Percentiles rank a stretch among this genome's conserved stretches.
phyloP scores from a whole-genome alignment of 2,113 vertebrate genomes.

The Ploceus nigricollis region DNA sequence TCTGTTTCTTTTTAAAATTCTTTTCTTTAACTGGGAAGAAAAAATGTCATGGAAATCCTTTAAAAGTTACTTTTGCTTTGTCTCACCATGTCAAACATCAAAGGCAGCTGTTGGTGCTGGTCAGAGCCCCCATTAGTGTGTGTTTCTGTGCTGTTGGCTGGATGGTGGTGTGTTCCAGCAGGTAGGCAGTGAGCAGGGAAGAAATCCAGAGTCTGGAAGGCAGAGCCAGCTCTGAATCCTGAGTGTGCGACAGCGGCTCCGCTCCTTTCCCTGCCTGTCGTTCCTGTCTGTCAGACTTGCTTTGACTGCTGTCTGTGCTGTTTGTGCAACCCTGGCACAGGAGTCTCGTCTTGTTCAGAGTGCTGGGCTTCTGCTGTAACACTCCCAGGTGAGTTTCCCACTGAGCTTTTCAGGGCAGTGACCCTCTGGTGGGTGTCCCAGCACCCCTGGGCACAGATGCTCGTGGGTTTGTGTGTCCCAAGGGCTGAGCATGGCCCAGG shows the following conservation, averaged over 20 bases:
- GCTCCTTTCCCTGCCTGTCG: not conserved
- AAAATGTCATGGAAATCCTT: not conserved
- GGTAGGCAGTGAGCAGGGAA: not conserved
- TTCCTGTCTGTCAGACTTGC: not conserved
- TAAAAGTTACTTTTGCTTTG: not conserved
- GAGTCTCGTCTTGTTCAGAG: rapidly evolving
- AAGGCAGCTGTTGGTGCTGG: not conserved
- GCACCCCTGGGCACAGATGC: not conserved
- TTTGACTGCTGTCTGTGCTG: not conserved
- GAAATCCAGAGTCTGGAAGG: not conserved
- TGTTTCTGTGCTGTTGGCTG: not conserved
- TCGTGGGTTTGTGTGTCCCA: not conserved
- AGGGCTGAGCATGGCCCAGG: not conserved
- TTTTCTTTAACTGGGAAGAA: not conserved
- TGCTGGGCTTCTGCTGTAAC: not conserved
- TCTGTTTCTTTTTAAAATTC: not conserved
- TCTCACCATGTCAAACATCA: not conserved
- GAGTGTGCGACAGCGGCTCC: not conserved
- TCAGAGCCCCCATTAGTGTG: not conserved
- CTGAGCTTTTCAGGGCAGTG: not conserved
- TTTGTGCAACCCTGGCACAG: not conserved
- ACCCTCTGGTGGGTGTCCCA: not conserved
- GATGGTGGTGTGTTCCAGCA: not conserved
- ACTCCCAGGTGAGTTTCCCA: rapidly evolving
- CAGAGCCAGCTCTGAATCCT: not conserved